Evolutionary conservation across 2,797 vertebrate genomes (phyloP).

Genomic region (Vipera ursinii): DNA sequence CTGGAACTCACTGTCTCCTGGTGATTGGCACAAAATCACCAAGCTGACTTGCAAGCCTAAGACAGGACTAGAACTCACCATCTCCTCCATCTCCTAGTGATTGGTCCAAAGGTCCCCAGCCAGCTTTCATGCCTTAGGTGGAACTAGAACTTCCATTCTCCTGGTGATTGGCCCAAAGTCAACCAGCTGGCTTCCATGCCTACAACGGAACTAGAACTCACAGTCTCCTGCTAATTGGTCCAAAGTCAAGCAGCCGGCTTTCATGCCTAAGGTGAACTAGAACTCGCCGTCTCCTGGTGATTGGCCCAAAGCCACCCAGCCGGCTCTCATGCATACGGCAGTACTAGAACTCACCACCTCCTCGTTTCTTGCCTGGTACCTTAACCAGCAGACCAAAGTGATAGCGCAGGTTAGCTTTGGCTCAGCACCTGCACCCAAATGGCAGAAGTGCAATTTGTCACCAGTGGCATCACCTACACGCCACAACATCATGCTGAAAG

Average conservation of each 20-base stretch:
- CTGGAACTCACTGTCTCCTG: background rate
- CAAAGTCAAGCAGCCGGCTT: too few species aligned
- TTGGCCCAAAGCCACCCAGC: background rate
- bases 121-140: too few species aligned
- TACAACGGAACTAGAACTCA: background rate
- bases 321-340: too few species aligned
- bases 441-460: background rate
- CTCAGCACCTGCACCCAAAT: background rate
- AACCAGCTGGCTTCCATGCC: too few species aligned
- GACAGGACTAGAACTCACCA: too few species aligned
- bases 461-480: background rate
- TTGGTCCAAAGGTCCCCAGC: too few species aligned
- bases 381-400: background rate
- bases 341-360: background rate
- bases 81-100: too few species aligned
- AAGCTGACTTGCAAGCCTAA: too few species aligned
- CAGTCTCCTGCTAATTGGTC: background rate
- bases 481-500: background rate
- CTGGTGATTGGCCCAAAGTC: too few species aligned
- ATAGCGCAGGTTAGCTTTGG: accelerated
- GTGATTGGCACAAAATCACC: too few species aligned
- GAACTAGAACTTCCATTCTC: too few species aligned
- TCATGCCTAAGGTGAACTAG: background rate
- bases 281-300: background rate
- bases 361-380: background rate